Evolutionary conservation across 2,888 invertebrate species (phyloP).

Genomic region (Epiblema foenella): DNA sequence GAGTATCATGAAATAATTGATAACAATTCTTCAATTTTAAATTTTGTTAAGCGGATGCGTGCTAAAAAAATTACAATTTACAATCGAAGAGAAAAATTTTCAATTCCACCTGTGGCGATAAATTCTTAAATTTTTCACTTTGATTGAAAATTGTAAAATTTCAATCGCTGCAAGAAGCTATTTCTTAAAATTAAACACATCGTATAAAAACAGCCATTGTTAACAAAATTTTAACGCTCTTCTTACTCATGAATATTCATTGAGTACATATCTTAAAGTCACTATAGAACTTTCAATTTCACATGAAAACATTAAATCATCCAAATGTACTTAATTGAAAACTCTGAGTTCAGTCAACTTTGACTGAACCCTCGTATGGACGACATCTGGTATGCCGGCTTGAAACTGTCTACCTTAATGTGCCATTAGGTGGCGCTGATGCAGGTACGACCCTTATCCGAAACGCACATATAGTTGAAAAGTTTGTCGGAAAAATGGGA

Average conservation of each 20-base stretch:
- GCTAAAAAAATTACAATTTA: too few relatives aligned
- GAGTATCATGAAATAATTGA: too few relatives aligned
- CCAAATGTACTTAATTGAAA: constrained; percentile 53
- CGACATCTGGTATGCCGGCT: constrained; percentile 57
- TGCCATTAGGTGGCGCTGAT: constrained; percentile 72
- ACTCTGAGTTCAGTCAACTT: constrained; percentile 54
- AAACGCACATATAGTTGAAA: constrained; percentile 67
- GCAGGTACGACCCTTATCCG: constrained; percentile 80
- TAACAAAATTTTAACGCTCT: background rate
- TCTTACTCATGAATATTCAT: background rate
- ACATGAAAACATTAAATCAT: constrained; percentile 35
- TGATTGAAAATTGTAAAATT: too few relatives aligned
- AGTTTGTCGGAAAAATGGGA: constrained; percentile 58
- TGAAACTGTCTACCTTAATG: constrained; percentile 72
- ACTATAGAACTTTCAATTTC: constrained; percentile 17
- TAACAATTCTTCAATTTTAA: too few relatives aligned
- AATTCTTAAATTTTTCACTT: too few relatives aligned
- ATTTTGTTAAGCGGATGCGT: too few relatives aligned
- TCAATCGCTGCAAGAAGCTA: too few relatives aligned
- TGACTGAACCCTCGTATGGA: constrained; percentile 56
- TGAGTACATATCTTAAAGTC: background rate
- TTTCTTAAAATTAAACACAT: background rate
- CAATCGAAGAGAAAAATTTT: too few relatives aligned
- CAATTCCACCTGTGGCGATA: too few relatives aligned
- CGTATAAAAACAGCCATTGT: background rate